These are phyloP conservation scores for Perccottus glenii DNA, from an alignment of 2,113 vertebrate species.

Conservation along the genomic window DNA sequence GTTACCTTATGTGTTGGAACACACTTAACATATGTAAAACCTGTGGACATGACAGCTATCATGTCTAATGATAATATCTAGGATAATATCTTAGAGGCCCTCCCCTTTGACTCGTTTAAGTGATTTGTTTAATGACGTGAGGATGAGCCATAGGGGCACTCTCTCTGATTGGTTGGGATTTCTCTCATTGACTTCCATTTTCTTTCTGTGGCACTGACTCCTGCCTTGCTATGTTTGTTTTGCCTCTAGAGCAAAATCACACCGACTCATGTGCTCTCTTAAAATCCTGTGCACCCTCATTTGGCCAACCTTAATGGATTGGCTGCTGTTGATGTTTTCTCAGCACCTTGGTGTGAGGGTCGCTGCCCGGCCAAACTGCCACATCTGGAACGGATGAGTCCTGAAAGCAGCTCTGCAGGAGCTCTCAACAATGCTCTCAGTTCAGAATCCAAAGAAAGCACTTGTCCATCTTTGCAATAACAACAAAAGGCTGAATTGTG, in stretches of 20 bases:
- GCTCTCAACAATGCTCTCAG: constrained; percentile 64
- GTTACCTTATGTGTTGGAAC: constrained; percentile 26
- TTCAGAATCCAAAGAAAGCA: constrained; percentile 68
- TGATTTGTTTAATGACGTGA: constrained; percentile 25
- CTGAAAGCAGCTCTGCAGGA: constrained; percentile 48
- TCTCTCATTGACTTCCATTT: background rate
- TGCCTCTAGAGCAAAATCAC: constrained; percentile 57
- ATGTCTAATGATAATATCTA: constrained; percentile 32
- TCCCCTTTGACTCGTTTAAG: background rate
- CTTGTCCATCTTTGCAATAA: constrained; percentile 40
- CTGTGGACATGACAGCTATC: constrained; percentile 42
- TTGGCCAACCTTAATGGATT: constrained; percentile 60
- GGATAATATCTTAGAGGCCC: constrained; percentile 18
- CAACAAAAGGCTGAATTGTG: constrained; percentile 37
- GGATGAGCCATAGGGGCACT: constrained; percentile 10
- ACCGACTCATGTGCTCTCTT: constrained; percentile 59
- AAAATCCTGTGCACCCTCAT: constrained; percentile 65
- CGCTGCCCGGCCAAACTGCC: constrained; percentile 51
- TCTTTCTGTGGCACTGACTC: constrained; percentile 18
- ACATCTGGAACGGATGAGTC: constrained; percentile 76
- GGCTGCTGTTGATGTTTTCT: constrained; percentile 65
- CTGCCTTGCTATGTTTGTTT: constrained; percentile 57
- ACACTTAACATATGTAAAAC: constrained; percentile 9
- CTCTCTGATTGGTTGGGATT: constrained; percentile 5
- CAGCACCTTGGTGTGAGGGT: constrained; percentile 69